Evolutionary conservation across 2,888 invertebrate genomes (phyloP).

Genomic region (Pemphredon lugubris): DNA sequence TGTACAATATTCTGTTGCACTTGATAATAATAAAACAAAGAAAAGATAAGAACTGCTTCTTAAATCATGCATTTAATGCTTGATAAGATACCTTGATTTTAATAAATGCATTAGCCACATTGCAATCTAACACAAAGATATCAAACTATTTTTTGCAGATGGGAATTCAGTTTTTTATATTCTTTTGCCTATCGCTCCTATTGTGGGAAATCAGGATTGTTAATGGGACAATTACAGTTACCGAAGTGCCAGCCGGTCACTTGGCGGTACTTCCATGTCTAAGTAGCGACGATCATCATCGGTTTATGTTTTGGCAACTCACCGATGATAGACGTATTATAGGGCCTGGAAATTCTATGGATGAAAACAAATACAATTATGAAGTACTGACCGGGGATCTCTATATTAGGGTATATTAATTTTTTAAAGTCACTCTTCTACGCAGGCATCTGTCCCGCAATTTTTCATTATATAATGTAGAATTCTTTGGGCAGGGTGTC

Average conservation of each 20-base stretch:
- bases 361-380: conserved; percentile 86
- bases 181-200: conserved; percentile 61
- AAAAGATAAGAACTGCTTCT: too few relatives aligned
- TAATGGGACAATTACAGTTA: conserved; percentile 69
- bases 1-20: too few relatives aligned
- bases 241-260: conserved; percentile 84
- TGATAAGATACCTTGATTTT: too few relatives aligned
- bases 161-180: conserved; percentile 54
- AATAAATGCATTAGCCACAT: too few relatives aligned
- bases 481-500: conserved; percentile 82
- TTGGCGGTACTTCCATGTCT: conserved; percentile 84
- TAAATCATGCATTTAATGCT: too few relatives aligned
- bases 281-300: conserved; percentile 86
- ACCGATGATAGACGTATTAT: conserved; percentile 83
- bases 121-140: not conserved
- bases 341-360: conserved; percentile 85
- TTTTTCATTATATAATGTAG: conserved; percentile 1
- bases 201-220: conserved; percentile 46
- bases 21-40: too few relatives aligned
- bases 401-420: conserved; percentile 84
- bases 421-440: not conserved
- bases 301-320: conserved; percentile 87
- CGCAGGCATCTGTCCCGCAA: too few relatives aligned
- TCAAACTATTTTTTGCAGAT: conserved; percentile 60
- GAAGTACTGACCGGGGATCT: conserved; percentile 87